Conservation (phyloP, 30 jellyfish, hydroid and myxozoan species). For the Chrysaora quinquecirrha region DNA sequence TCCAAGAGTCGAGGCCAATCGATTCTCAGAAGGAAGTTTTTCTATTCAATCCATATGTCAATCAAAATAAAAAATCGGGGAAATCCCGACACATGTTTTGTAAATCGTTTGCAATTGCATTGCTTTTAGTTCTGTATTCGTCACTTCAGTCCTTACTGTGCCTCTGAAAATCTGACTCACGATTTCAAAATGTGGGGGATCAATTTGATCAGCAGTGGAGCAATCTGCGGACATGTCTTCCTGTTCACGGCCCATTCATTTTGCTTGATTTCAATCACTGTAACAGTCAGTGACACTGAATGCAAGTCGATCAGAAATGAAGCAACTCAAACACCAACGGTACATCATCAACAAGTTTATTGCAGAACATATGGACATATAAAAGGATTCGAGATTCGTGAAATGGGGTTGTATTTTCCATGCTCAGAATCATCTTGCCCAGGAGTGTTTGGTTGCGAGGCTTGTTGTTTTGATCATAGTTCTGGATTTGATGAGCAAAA, state of each 20-base stretch:
- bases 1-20: too few relatives aligned
- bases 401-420: background rate
- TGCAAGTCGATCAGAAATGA: background rate
- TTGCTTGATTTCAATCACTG: background rate
- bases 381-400: background rate
- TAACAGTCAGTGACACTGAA: background rate
- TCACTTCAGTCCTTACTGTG: too few relatives aligned
- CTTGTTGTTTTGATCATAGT: background rate
- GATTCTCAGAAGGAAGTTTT: too few relatives aligned
- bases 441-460: conserved; percentile 7
- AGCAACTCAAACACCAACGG: background rate
- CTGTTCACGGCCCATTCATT: background rate
- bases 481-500: too few relatives aligned
- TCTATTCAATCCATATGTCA: too few relatives aligned
- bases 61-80: too few relatives aligned
- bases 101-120: too few relatives aligned
- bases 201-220: background rate
- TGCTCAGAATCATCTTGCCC: background rate
- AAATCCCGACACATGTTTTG: too few relatives aligned
- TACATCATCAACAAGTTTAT: background rate
- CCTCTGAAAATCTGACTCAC: background rate
- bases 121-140: too few relatives aligned
- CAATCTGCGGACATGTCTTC: background rate
- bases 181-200: background rate
- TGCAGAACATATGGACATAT: background rate